Evolutionary conservation across 37 sponge, comb jelly and placozoan genomes (phyloP), one percentile per base, ranked within the genome.

Genomic region (Halisarca cf. caerulea): DNA sequence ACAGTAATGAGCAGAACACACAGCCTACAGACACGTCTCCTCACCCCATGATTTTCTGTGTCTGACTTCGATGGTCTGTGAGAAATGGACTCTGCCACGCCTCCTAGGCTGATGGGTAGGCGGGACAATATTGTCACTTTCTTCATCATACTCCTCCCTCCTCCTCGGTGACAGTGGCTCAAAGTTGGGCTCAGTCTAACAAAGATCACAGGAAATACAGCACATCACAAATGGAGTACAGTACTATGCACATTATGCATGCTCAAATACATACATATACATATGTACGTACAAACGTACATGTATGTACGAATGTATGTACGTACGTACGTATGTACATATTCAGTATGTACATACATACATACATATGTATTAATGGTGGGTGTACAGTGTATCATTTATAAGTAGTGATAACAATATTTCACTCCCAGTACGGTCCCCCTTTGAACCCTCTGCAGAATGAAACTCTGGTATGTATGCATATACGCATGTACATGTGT

Each of bases 1-100:
- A n/a, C n/a, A n/a, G n/a, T n/a, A n/a, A n/a, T n/a, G n/a, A n/a
- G n/a, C n/a, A n/a, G n/a, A n/a, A n/a, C n/a, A n/a, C n/a, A n/a
- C n/a, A n/a, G 6, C 51, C 51, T 14, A 47, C 51, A 47, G 9
- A 47, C 9, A 47, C 51, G 11, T 47, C 9, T 6, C 36, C 77
- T 39, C 77, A 74, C 77, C 41, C 77, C 77, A 74, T 1, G 45
- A 43, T 41, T 74, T 74, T 37, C 77, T 37, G 25, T 85, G 82
- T 66, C 92, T 85, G 77, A 91, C 82, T 81, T 91, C 92, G 28
- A 91, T 75, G 5, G 68, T 88, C 24, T 44, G 73, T 0, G 79
- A 80, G 78, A 91, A 91, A 21, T 82, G 70, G 24, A 91, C 92
- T 68, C 81, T 85, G 62, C 86, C 21, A 37, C 9, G 24, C 45